Percentiles rank a stretch among this genome's conserved stretches.
Evolutionary conservation across 2,888 invertebrate genomes (phyloP).

Genomic region (Oithona nana): DNA sequence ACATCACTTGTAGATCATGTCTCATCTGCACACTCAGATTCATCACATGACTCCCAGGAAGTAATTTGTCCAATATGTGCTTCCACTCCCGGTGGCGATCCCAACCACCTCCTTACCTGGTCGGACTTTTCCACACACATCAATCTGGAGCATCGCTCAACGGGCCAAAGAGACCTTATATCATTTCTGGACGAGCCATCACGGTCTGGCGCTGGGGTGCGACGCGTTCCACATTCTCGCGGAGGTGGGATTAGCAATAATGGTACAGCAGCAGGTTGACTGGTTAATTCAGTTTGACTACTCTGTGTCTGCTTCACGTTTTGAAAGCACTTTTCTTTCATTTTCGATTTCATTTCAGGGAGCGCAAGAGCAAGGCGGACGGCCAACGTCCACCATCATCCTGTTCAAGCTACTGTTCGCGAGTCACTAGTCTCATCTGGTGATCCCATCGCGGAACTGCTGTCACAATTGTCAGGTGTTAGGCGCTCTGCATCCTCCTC

Average conservation of each 20-base stretch:
- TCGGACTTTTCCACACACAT: slow-evolving; percentile 95
- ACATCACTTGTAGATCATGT: slow-evolving; percentile 57
- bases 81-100: slow-evolving; percentile 85
- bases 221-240: neutral
- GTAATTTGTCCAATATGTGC: slow-evolving; percentile 95
- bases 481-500: slow-evolving; percentile 44
- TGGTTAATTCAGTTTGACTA: no score
- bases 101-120: slow-evolving; percentile 63
- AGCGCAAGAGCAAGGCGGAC: slow-evolving; percentile 3
- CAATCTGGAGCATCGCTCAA: slow-evolving; percentile 70
- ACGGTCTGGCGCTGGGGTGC: neutral
- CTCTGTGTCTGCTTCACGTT: no score
- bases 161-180: slow-evolving; percentile 21
- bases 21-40: slow-evolving; percentile 93
- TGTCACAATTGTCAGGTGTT: slow-evolving; percentile 85
- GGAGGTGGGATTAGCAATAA: no score
- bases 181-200: slow-evolving; percentile 20
- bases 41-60: slow-evolving; percentile 85
- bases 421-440: slow-evolving; percentile 37
- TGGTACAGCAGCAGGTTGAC: no score
- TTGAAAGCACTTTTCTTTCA: no score
- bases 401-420: neutral
- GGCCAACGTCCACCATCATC: slow-evolving; percentile 6
- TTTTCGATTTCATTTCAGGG: slow-evolving; percentile 21
- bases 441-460: slow-evolving; percentile 86